A percentile compares a stretch with the other conserved stretches of the same genome.
Evolutionary conservation across 2,113 vertebrate genomes (phyloP).

Genomic region (Engraulis encrasicolus): DNA sequence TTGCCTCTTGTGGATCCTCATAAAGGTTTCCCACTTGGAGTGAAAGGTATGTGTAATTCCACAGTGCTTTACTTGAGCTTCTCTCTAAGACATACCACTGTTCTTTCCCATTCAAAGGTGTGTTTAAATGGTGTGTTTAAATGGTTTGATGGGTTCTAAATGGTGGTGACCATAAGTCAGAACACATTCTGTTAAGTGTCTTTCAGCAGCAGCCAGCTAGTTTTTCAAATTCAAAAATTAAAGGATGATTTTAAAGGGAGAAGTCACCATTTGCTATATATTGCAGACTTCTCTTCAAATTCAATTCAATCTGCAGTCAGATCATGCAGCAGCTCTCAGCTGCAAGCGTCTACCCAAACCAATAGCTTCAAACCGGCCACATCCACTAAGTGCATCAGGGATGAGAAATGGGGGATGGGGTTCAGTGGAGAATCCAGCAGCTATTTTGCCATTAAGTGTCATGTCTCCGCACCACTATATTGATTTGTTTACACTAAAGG

Average conservation of each 20-base stretch:
- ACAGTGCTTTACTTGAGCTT: not conserved
- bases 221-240: not conserved
- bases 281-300: too few species aligned
- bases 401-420: too few species aligned
- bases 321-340: not conserved
- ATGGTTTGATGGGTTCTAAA: not conserved
- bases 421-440: not conserved
- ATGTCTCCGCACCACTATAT: not conserved
- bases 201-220: too few species aligned
- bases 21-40: too few species aligned
- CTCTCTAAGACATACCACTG: not conserved
- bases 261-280: not conserved
- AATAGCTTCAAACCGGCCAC: too few species aligned
- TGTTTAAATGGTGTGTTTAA: not conserved
- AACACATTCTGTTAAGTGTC: too few species aligned
- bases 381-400: too few species aligned
- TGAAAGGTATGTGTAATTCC: not conserved
- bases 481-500: not conserved
- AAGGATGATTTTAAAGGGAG: too few species aligned
- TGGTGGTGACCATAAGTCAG: not conserved
- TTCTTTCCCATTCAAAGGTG: not conserved
- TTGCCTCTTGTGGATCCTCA: too few species aligned
- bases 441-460: not conserved
- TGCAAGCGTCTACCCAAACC: not conserved
- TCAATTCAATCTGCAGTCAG: not conserved